phyloP scores from a whole-genome alignment of 2,888 invertebrate genomes.

The Gnatocerus cornutus region DNA sequence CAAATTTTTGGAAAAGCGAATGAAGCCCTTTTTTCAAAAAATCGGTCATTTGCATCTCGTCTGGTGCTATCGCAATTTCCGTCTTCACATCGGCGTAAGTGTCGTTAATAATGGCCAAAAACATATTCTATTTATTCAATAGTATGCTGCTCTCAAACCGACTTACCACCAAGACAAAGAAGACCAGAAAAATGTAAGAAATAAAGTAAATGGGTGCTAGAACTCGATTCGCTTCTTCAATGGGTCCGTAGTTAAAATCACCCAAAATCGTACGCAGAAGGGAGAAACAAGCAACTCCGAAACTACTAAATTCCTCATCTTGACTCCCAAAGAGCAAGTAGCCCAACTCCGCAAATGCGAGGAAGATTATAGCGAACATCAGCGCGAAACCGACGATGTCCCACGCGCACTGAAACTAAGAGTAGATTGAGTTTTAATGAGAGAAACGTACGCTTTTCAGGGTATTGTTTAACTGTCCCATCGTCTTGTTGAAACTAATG shows the following conservation, averaged over 20 bases:
- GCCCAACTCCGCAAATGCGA: constrained; percentile 84
- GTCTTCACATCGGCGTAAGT: constrained; percentile 83
- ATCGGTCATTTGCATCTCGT: constrained; percentile 75
- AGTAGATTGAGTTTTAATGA: constrained; percentile 1
- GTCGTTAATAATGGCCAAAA: constrained; percentile 86
- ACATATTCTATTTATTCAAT: constrained; percentile 78
- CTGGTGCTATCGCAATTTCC: constrained; percentile 74
- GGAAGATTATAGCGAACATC: constrained; percentile 85
- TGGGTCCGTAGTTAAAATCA: constrained; percentile 81
- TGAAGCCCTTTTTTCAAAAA: constrained; percentile 74
- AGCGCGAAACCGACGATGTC: constrained; percentile 82
- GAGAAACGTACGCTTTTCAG: constrained; percentile 73
- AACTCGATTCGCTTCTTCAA: constrained; percentile 79
- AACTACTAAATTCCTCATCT: constrained; percentile 68
- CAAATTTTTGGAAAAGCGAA: constrained; percentile 71
- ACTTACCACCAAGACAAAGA: constrained; percentile 81
- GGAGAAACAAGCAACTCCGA: constrained; percentile 77
- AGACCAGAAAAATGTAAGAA: constrained; percentile 84
- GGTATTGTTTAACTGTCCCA: constrained; percentile 82
- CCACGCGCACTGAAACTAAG: constrained; percentile 74
- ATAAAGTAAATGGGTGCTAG: constrained; percentile 85
- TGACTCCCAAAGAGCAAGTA: constrained; percentile 82
- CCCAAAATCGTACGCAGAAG: constrained; percentile 84
- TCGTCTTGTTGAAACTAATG: constrained; percentile 83
- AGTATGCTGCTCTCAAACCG: not conserved